Percentiles rank a stretch among this genome's conserved stretches.
Conservation (phyloP, 2,113 vertebrate species). For the Oplegnathus fasciatus region DNA sequence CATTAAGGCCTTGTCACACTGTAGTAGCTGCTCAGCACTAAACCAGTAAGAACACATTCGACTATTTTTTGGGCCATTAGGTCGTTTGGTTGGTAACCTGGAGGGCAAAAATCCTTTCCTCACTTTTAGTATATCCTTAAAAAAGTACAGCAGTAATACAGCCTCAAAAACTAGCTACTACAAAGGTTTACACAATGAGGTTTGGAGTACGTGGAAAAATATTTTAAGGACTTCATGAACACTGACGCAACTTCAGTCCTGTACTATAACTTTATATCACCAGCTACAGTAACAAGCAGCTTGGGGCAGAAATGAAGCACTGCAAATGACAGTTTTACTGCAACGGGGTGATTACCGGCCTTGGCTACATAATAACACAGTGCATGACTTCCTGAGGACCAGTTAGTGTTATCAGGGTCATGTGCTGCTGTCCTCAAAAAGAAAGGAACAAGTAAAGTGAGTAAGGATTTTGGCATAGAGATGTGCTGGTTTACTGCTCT, state of each 20-base stretch:
- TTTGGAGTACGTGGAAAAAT: background rate
- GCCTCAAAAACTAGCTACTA: background rate
- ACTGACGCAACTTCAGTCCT: background rate
- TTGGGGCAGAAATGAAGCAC: background rate
- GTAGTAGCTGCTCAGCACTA: background rate
- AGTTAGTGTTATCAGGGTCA: constrained; percentile 19
- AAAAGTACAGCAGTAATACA: background rate
- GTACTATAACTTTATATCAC: background rate
- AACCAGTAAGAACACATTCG: background rate
- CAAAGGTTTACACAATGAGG: background rate
- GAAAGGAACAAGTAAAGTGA: background rate
- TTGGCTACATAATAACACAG: constrained; percentile 36
- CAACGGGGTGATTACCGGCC: background rate
- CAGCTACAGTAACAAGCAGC: background rate
- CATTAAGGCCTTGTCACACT: background rate
- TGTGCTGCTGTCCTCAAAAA: constrained; percentile 1
- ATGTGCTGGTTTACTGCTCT: background rate
- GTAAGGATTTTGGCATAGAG: background rate
- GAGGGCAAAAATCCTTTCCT: too few relatives aligned
- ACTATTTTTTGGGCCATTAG: too few relatives aligned
- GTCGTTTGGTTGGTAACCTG: too few relatives aligned
- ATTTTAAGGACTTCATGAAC: background rate
- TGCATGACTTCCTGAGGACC: constrained; percentile 41
- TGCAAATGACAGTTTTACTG: background rate
- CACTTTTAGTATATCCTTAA: too few relatives aligned